Base-by-base conservation (phyloP, 1,140 invertebrate genomes). In the Ceratina australensis region DNA sequence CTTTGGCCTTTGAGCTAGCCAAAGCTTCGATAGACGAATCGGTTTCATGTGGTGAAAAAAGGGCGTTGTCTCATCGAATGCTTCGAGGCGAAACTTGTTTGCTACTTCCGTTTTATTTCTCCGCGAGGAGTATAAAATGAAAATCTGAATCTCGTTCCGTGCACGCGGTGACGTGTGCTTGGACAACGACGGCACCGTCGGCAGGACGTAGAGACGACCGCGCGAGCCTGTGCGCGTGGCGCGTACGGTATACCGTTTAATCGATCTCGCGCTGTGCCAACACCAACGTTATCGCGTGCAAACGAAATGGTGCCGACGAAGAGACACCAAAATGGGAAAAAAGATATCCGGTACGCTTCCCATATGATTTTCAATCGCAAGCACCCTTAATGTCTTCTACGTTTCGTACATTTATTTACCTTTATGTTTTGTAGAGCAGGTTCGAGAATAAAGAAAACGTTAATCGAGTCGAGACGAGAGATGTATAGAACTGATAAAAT, bases 201-300 rank as follows among this genome's bases (percentile, higher is more conserved):
- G n/a, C 4, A 28, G 4, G 28, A 22, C n/a, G 28, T 16, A 71
- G 15, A 15, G 4, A 28, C 5, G 60, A 8, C 16, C 42, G 66
- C 69, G 26, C 61, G 65, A 47, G 56, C 47, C 12, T 61, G 13
- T 68, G 24, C 72, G 64, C 67, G 78, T n/a, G 33, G 33, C 33
- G 33, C 33, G 33, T 42, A 42, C 33, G 26, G 16, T 15, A 64
- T 33, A 76, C 47, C 50, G 72, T 74, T 80, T 69, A 76, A 80
- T 80, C 78, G 78, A 80, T 80, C 26, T 76, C 50, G 33, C 16
- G 59, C 50, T 68, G 24, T 80, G 42, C 33, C 33, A 10, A 42
- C 33, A 10, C 72, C 65, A 80, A 77, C 78, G 73, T 80, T 69
- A 76, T 79, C 71, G 60, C 26, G 18, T 74, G 71, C 60, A 66